Base-by-base conservation (phyloP, 2,797 vertebrate species). In the Ispidina lecontei region DNA sequence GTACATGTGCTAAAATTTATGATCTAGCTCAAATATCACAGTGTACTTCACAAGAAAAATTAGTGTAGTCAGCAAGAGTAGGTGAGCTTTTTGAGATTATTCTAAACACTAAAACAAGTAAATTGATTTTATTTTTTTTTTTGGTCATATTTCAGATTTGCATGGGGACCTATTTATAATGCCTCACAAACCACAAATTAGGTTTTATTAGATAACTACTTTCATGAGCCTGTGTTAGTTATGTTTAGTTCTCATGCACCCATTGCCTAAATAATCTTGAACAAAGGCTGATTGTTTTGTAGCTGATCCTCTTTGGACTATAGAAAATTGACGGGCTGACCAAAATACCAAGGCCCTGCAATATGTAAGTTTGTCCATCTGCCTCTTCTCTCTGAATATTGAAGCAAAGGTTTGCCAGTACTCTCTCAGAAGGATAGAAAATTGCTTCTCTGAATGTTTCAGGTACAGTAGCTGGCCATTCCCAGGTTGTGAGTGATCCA, bases 171-270 rank as follows among this genome's bases (percentile, higher is more conserved):
- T 64, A 14, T 55, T 88, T 52, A 44, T 46, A 77, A 65, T 23
- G 15, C 0, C 4, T 72, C 21, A 47, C 2, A 4, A 2, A 60
- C 13, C 12, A 60, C 5, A 33, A 74, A 74, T 2, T 43, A 2
- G 5, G 5, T 49, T 80, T 62, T 90, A 52, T 73, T 41, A 84
- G 23, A 41, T 20, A 63, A 19, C 8, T 62, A n/a, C 7, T 78
- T 90, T 76, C 16, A 37, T 46, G 22, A n/a, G 14, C 5, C 68
- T 78, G 5, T 78, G 39, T 75, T n/a, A 82, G 7, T 33, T 58
- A 31, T 58, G 51, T 62, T 80, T 65, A 44, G 20, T 69, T 72
- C 39, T 58, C 25, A 35, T 21, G 23, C 23, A 33, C 12, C 22
- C 3, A 6, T 71, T 81, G 54, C 35, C 31, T 39, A 31, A 75